These are phyloP conservation scores for Phasia obesa DNA, from an alignment of 2,888 invertebrate species.

Conservation along the genomic window DNA sequence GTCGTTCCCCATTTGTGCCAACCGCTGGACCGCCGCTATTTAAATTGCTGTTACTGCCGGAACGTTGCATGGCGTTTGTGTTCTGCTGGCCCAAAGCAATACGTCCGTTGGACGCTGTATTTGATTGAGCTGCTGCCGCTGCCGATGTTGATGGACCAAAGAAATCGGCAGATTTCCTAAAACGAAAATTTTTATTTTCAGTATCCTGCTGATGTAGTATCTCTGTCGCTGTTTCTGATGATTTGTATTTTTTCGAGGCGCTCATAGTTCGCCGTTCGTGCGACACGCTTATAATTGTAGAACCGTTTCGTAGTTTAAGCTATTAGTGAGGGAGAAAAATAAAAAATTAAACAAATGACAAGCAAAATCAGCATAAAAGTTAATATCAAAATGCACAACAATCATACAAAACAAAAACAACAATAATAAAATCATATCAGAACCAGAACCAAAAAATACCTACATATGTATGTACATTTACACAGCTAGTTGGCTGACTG, in stretches of 20 bases:
- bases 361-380: not conserved
- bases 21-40: slow-evolving; percentile 51
- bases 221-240: slow-evolving; percentile 78
- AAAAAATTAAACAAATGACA: slow-evolving; percentile 1
- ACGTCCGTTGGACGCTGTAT: slow-evolving; percentile 65
- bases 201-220: slow-evolving; percentile 79
- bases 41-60: slow-evolving; percentile 68
- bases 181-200: slow-evolving; percentile 79
- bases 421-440: slow-evolving; percentile 2
- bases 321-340: slow-evolving; percentile 5
- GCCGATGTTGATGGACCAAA: slow-evolving; percentile 74
- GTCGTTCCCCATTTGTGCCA: slow-evolving; percentile 78
- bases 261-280: slow-evolving; percentile 77
- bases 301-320: slow-evolving; percentile 28
- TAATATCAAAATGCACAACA: slow-evolving; percentile 12
- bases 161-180: slow-evolving; percentile 68
- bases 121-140: slow-evolving; percentile 68
- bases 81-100: slow-evolving; percentile 70
- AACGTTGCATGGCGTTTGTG: slow-evolving; percentile 73
- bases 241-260: slow-evolving; percentile 82
- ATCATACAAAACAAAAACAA: slow-evolving; percentile 9
- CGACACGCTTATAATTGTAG: slow-evolving; percentile 43
- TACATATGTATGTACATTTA: no score
- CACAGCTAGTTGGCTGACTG: not conserved
- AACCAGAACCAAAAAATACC: slow-evolving; percentile 10